phyloP scores from a whole-genome alignment of 2,797 vertebrate species.

The Gymnothorax reevesii region DNA sequence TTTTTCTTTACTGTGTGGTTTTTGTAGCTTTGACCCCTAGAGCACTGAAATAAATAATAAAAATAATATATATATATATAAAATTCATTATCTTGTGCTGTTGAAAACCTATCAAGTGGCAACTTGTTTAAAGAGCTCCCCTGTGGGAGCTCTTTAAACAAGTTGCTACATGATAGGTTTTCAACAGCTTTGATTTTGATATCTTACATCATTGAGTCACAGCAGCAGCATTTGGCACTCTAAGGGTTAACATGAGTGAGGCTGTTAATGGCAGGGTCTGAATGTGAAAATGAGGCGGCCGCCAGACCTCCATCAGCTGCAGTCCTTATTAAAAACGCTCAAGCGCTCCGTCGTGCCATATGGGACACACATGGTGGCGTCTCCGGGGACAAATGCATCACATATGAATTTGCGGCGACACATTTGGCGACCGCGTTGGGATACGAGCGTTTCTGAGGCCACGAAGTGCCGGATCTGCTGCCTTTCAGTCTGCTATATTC shows the following conservation, averaged over 20 bases:
- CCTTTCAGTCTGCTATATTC: not conserved
- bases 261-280: slow-evolving; percentile 29
- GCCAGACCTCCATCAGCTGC: slow-evolving; percentile 53
- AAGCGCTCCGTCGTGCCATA: slow-evolving; percentile 55
- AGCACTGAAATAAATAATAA: too few relatives aligned
- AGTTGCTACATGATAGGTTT: too few relatives aligned
- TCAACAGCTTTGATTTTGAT: too few relatives aligned
- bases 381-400: slow-evolving; percentile 32
- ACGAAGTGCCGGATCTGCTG: not conserved
- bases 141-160: too few relatives aligned
- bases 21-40: not conserved
- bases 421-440: not conserved
- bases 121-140: too few relatives aligned
- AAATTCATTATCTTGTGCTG: too few relatives aligned
- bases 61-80: too few relatives aligned
- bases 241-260: not conserved
- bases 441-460: not conserved
- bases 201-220: too few relatives aligned
- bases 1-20: slow-evolving; percentile 33
- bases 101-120: too few relatives aligned
- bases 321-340: slow-evolving; percentile 35
- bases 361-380: slow-evolving; percentile 63
- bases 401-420: slow-evolving; percentile 20
- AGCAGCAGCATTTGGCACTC: too few relatives aligned
- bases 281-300: slow-evolving; percentile 51